Base-by-base conservation (phyloP, 2,888 invertebrate species). In the Achlya flavicornis region DNA sequence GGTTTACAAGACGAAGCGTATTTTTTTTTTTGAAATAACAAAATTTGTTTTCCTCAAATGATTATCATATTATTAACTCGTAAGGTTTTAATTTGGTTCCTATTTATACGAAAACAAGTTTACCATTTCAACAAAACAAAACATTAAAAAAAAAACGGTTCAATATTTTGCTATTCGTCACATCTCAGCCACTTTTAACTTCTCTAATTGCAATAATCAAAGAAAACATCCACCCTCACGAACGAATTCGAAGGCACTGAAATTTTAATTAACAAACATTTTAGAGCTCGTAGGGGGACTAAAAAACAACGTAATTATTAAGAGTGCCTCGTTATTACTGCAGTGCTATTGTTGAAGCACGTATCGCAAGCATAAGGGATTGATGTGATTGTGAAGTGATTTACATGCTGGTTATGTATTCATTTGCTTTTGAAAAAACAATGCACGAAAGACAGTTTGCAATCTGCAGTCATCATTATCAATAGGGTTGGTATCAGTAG, bases 341-440 rank as follows among this genome's bases (percentile, higher is more conserved):
- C 63, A 63, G 71, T 61, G 65, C 75, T 64, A 83, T 87, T 85
- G 86, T 86, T 76, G 69, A 73, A 66, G 68, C 85, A 87, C 84
- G 86, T 78, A 76, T 77, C 72, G 65, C 53, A 4, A 19, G 19
- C 53, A 10, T 16, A 53, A 19, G 19, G 6, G 16, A 8, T 11
- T 19, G n/a, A n/a, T 16, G 4, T 53, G 48, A 16, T 53, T 53
- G 53, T 53, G 19, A 53, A 19, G 2, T 53, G n/a, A 53, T 53
- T 19, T 53, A 7, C 7, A 19, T 8, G 4, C 19, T 6, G 19
- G 3, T 3, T 16, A n/a, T 19, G 53, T n/a, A 53, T 53, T 19
- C 6, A 0, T 53, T 53, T 16, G 10, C 8, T 53, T n/a, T 53
- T n/a, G 8, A 53, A n/a, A n/a, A n/a, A 41, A 41, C 41, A 41